Percentiles rank a stretch among this genome's conserved stretches.
Evolutionary conservation across 2,888 invertebrate genomes (phyloP).

Genomic region (Agriopis aurantiaria): DNA sequence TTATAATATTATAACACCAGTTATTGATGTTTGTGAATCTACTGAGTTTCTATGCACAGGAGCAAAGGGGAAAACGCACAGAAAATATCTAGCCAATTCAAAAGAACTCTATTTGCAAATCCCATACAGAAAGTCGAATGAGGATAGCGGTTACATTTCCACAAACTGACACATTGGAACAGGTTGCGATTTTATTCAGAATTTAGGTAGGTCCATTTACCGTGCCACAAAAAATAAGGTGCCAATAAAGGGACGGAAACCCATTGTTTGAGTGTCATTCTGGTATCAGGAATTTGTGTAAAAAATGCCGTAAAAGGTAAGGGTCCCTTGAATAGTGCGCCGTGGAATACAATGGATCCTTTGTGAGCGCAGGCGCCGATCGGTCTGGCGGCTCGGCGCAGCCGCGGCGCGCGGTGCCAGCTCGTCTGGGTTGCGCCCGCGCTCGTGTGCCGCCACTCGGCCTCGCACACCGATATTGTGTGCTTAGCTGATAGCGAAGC

Average conservation of each 20-base stretch:
- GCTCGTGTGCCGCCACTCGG: conserved; percentile 24
- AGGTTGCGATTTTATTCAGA: conserved; percentile 80
- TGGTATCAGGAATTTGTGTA: conserved; percentile 76
- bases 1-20: too few relatives aligned
- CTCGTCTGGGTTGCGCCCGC: conserved; percentile 58
- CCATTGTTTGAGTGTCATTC: conserved; percentile 84
- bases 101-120: conserved; percentile 36
- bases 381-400: conserved; percentile 72
- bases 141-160: conserved; percentile 54
- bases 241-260: conserved; percentile 87
- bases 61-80: too few relatives aligned
- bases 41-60: too few relatives aligned
- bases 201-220: conserved; percentile 78
- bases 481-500: conserved; percentile 35
- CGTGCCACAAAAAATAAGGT: conserved; percentile 82
- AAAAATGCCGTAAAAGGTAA: conserved; percentile 70
- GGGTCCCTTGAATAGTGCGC: conserved; percentile 75
- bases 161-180: conserved; percentile 63
- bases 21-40: too few relatives aligned
- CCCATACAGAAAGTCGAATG: conserved; percentile 30
- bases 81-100: background rate
- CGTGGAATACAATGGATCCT: conserved; percentile 81
- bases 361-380: conserved; percentile 84
- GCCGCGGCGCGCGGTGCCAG: conserved; percentile 56
- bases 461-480: conserved; percentile 33